Evolutionary conservation across 2,797 vertebrate genomes (phyloP), one percentile per base, ranked within the genome.

Genomic region (Linurgus olivaceus): DNA sequence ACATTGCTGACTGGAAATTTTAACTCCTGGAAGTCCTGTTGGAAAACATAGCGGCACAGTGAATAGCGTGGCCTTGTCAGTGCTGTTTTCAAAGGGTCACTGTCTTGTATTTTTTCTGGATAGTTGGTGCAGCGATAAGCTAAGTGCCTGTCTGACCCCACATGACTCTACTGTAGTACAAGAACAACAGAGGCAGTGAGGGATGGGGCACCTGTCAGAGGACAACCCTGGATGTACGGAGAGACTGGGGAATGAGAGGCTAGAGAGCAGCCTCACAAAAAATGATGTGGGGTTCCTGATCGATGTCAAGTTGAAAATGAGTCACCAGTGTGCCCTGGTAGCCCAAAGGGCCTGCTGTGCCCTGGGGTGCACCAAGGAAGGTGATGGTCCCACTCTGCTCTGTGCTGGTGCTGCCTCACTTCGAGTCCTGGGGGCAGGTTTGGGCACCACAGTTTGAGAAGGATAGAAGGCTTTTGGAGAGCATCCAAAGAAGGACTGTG

Each of bases 221-320:
- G 7, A 3, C 25, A 40, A 0, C 13, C 25, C 26, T 65, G 45
- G 21, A 14, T 77, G 11, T 20, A 24, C 1, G 0, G 38, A 24
- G 28, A 17, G 29, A 4, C 9, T 40, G 29, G 6, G 15, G 9
- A 35, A 44, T 9, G 44, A 35, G 58, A 52, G 25, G 58, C 12
- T 47, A 58, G 15, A 66, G 25, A 42, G 9, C 72, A 77, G 38
- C 18, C 29, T 4, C 17, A 7, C 31, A 20, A 25, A 31, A 84
- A 47, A 21, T 18, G 38, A 15, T 82, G 5, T 35, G 25, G 38
- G 21, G 1, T 45, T 71, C 25, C 17, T 31, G 51, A 33, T 77
- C 21, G 3, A 20, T 52, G 25, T 25, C 29, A 66, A 9, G 29
- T 47, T 71, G 51, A 31, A 40, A 31, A 58, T 52, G 58, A 77